Base-by-base conservation (phyloP, 1,140 invertebrate genomes). In the Xylocopa sonorina region DNA sequence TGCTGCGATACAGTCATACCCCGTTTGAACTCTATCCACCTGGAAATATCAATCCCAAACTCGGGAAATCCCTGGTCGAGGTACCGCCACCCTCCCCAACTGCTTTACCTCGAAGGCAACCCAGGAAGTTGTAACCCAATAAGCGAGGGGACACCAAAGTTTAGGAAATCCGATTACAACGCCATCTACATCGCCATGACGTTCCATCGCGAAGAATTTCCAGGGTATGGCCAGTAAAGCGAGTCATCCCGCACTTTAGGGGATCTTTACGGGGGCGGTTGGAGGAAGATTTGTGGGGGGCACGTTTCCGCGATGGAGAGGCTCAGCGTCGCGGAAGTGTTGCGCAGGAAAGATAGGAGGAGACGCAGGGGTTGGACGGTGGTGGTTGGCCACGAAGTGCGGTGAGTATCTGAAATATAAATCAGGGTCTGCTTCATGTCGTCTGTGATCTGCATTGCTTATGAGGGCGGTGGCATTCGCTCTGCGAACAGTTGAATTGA, bases 341-440 rank as follows among this genome's bases (percentile, higher is more conserved):
- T 88, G 81, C 86, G 90, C 10, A 88, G 91, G 50, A 92, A 94
- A 78, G 93, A 94, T 27, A 91, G 89, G 79, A 90, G 94, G 79
- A 92, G 94, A n/a, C 91, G 93, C 48, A 91, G 95, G 50, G 95
- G 94, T 2, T 95, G 95, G 95, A 95, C 95, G 14, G 95, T 95
- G 9, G 94, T 95, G 14, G 92, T 95, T 64, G 95, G 95, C 51
- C 94, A 93, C 32, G 94, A 95, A 92, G 89, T 95, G 78, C 93
- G 94, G 94, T 94, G 91, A 92, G 91, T 89, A 73, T 38, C n/a
- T n/a, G n/a, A 5, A 43, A 14, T n/a, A 24, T 75, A 69, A 83
- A 80, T 84, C 81, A 48, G 41, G 21, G 21, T n/a, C 32, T 76
- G 53, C 58, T 66, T 53, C 34, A 43, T 46, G 16, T 29, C 48